Base-by-base conservation (phyloP, 2,113 vertebrate species). In the Crotalus tigris region DNA sequence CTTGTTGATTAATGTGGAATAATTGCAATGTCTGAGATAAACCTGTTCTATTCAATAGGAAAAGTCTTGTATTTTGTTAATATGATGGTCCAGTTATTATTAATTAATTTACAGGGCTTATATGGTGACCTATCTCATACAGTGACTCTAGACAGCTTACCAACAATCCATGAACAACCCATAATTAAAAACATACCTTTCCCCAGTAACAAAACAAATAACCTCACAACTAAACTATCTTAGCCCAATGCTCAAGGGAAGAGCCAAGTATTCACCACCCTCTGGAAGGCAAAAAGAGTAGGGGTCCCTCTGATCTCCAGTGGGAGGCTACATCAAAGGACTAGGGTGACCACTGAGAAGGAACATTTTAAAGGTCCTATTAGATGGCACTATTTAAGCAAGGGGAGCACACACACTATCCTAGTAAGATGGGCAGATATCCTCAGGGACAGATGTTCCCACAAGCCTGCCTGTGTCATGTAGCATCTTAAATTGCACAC, bases 1-100 rank as follows among this genome's bases (percentile, higher is more conserved):
- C 94, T 33, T 97, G 61, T 96, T 97, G 58, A 92, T 94, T 46
- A 94, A 90, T 89, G 75, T 33, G 0, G 8, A 91, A 93, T 46
- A 59, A 86, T 96, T 97, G 57, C 86, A 93, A 57, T 29, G 33
- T 49, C 87, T 93, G 89, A 89, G 39, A 57, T 26, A 94, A 87
- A 44, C 44, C 1, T 69, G 59, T 24, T 69, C 8, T 44, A 58
- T 91, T 51, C 24, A 0, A 89, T 89, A 57, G 15, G 64, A 19
- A 39, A 44, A 9, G 1, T 7, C 8, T 81, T 81, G 29, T n/a
- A 69, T 69, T 69, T 69, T 33, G 29, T 69, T 69, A 69, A 19
- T 81, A 54, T 81, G 58, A 51, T 53, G 13, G 1, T 89, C 24
- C 8, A 57, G 13, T 69, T 54, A 69, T 54, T 17, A 19, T 75